Conservation (phyloP, 2,888 invertebrate species). For the Chymomyza caudatula region DNA sequence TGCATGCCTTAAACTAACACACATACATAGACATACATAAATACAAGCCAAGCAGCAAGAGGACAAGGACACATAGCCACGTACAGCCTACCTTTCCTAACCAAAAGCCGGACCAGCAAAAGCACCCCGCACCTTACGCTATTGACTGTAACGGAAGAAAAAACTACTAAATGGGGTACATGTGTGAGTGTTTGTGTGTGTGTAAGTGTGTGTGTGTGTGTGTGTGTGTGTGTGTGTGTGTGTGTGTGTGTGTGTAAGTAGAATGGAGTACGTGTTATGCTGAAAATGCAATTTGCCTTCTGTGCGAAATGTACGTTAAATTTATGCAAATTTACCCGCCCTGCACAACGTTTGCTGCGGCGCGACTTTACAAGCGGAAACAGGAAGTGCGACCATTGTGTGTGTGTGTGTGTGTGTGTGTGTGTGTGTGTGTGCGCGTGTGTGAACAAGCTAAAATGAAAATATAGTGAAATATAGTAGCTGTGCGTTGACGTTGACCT, state of each 20-base stretch:
- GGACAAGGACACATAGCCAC: slow-evolving; percentile 32
- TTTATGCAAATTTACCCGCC: slow-evolving; percentile 64
- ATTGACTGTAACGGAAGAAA: slow-evolving; percentile 21
- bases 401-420: slow-evolving; percentile 17
- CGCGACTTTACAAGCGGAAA: slow-evolving; percentile 59
- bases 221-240: slow-evolving; percentile 1
- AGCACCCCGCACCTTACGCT: neutral
- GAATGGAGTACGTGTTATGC: slow-evolving; percentile 71
- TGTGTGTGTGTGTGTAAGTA: slow-evolving; percentile 37
- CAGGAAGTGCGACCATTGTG: slow-evolving; percentile 66
- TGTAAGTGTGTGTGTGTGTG: slow-evolving; percentile 14
- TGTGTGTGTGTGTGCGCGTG: slow-evolving; percentile 17
- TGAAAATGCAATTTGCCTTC: slow-evolving; percentile 70
- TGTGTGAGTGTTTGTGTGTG: neutral
- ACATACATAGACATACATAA: slow-evolving; percentile 18
- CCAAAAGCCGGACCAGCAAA: neutral
- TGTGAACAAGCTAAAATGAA: slow-evolving; percentile 58
- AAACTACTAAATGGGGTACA: slow-evolving; percentile 59
- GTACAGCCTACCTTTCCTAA: slow-evolving; percentile 55
- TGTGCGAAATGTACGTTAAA: slow-evolving; percentile 70
- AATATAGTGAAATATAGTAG: slow-evolving; percentile 64
- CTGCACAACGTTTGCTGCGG: slow-evolving; percentile 1
- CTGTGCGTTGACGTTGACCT: neutral
- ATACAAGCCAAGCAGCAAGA: slow-evolving; percentile 4
- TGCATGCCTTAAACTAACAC: slow-evolving; percentile 69